These are phyloP conservation scores for Hydraecia micacea DNA, from an alignment of 2,888 invertebrate species.

Conservation along the genomic window DNA sequence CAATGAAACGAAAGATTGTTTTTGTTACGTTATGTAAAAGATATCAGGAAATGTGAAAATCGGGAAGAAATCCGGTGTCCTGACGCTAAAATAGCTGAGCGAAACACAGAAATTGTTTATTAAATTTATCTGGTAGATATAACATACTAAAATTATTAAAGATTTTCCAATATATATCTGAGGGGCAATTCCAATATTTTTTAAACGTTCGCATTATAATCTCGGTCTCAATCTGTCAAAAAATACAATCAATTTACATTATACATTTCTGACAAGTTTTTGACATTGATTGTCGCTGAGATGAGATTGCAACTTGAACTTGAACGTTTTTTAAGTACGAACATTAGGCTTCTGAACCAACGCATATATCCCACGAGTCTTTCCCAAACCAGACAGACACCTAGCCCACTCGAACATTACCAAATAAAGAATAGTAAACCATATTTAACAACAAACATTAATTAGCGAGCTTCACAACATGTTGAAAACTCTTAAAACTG, in stretches of 20 bases:
- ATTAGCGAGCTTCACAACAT: conserved; percentile 76
- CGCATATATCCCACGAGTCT: neutral
- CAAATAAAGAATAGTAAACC: conserved; percentile 21
- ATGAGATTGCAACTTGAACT: neutral
- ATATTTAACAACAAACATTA: conserved; percentile 71
- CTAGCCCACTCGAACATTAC: neutral
- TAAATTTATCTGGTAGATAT: neutral
- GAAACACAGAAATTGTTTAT: neutral
- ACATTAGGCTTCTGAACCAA: neutral
- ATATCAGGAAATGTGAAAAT: conserved; percentile 19
- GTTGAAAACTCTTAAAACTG: conserved; percentile 79
- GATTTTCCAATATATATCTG: too few relatives aligned
- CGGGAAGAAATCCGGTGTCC: neutral
- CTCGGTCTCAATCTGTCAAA: too few relatives aligned
- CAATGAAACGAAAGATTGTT: conserved; percentile 47
- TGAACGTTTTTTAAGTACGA: neutral
- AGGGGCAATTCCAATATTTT: too few relatives aligned
- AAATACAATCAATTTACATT: too few relatives aligned
- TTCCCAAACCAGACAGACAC: neutral
- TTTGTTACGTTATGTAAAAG: conserved; percentile 32
- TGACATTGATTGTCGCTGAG: neutral
- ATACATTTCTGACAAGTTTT: too few relatives aligned
- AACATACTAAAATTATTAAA: too few relatives aligned
- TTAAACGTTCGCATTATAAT: too few relatives aligned
- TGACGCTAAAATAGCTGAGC: neutral